phyloP scores from a whole-genome alignment of 2,888 invertebrate species.

The Callimorpha dominula region DNA sequence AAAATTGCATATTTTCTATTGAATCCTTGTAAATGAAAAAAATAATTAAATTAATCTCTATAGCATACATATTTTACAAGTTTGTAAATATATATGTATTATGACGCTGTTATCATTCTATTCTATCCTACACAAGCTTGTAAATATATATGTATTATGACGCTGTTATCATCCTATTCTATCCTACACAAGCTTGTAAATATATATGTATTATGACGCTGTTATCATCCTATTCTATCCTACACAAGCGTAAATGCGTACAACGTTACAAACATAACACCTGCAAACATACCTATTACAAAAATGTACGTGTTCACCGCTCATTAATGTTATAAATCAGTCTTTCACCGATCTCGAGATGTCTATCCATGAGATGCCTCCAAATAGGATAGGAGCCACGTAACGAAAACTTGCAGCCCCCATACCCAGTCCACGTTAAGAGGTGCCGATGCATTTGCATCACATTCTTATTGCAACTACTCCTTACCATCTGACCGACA shows the following conservation, averaged over 20 bases:
- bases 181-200: background rate
- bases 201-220: no score
- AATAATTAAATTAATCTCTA: no score
- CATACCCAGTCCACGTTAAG: background rate
- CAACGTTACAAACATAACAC: background rate
- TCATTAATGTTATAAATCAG: background rate
- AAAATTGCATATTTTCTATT: no score
- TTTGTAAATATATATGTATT: no score
- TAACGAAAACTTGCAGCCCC: conserved; percentile 20
- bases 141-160: background rate
- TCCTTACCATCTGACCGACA: conserved; percentile 63
- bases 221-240: no score
- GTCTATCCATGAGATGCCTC: conserved; percentile 30
- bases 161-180: no score
- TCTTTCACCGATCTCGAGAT: no score
- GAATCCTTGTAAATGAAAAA: no score
- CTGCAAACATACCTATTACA: background rate
- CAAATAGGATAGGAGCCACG: conserved; percentile 20
- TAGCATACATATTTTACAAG: no score
- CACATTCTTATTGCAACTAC: conserved; percentile 70
- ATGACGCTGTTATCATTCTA: no score
- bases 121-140: background rate
- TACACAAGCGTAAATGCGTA: background rate
- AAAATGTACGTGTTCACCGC: background rate
- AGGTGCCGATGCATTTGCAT: conserved; percentile 65